phyloP scores from a whole-genome alignment of 2,113 vertebrate species.

The Oxygymnocypris stewartii region DNA sequence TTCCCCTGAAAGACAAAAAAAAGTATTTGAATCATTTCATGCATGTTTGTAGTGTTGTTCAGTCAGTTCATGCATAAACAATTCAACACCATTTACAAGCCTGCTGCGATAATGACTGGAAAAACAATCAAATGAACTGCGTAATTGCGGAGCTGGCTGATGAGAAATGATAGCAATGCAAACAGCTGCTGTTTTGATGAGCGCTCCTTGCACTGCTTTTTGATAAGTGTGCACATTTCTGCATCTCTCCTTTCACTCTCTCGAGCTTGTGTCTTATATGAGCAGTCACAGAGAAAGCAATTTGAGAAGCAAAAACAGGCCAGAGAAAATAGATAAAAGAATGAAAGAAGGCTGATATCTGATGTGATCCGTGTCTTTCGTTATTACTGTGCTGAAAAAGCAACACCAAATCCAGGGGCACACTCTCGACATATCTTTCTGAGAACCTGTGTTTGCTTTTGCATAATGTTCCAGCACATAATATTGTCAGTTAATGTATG shows the following conservation, averaged over 20 bases:
- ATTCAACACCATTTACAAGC: neutral
- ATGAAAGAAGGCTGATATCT: neutral
- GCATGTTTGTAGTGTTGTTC: neutral
- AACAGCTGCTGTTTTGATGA: neutral
- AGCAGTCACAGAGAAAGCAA: neutral
- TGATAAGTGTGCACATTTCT: neutral
- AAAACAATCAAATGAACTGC: neutral
- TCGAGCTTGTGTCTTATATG: neutral
- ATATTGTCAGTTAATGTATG: neutral
- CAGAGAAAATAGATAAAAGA: neutral
- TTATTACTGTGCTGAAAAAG: neutral
- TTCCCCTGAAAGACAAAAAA: constrained; percentile 79
- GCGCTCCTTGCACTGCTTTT: neutral
- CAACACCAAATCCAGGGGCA: neutral
- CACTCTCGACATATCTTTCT: neutral
- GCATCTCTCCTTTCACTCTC: neutral
- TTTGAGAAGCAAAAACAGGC: neutral
- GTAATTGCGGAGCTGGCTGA: neutral
- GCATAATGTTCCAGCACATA: neutral
- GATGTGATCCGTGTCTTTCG: neutral
- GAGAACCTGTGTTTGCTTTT: neutral
- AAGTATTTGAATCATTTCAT: neutral
- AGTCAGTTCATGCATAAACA: neutral
- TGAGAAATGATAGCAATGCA: neutral
- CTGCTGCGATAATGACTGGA: neutral